phyloP scores from a whole-genome alignment of 2,888 invertebrate species.

The Ethmia dodecea region DNA sequence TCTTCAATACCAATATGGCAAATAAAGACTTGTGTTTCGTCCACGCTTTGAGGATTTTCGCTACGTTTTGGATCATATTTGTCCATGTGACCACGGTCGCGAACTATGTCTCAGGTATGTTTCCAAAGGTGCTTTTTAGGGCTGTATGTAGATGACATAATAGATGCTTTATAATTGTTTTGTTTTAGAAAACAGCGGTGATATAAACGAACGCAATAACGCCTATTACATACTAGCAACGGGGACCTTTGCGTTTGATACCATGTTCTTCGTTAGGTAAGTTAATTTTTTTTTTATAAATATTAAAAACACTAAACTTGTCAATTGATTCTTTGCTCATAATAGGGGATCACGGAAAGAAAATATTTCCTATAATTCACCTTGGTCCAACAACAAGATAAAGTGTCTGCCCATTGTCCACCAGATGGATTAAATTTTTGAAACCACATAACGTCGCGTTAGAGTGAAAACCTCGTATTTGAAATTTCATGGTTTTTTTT shows the following conservation, averaged over 20 bases:
- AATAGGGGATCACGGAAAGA: too few species aligned
- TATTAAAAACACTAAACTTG: too few species aligned
- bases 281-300: not conserved
- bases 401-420: too few species aligned
- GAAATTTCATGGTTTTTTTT: too few species aligned
- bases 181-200: constrained; percentile 65
- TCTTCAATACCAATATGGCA: constrained; percentile 64
- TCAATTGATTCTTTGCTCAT: too few species aligned
- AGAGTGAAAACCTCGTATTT: too few species aligned
- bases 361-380: too few species aligned
- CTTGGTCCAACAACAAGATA: too few species aligned
- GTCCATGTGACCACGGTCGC: constrained; percentile 80
- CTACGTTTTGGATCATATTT: constrained; percentile 82
- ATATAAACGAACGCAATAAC: constrained; percentile 54
- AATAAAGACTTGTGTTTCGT: constrained; percentile 73
- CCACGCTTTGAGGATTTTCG: constrained; percentile 79
- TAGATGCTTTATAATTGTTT: not conserved
- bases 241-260: constrained; percentile 78
- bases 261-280: constrained; percentile 80
- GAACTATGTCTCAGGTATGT: constrained; percentile 79
- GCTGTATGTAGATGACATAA: too few species aligned
- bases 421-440: too few species aligned
- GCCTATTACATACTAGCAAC: constrained; percentile 71
- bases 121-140: not conserved
- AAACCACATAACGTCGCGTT: too few species aligned